Base-by-base conservation (phyloP, 2,113 vertebrate genomes). In the Castor canadensis region DNA sequence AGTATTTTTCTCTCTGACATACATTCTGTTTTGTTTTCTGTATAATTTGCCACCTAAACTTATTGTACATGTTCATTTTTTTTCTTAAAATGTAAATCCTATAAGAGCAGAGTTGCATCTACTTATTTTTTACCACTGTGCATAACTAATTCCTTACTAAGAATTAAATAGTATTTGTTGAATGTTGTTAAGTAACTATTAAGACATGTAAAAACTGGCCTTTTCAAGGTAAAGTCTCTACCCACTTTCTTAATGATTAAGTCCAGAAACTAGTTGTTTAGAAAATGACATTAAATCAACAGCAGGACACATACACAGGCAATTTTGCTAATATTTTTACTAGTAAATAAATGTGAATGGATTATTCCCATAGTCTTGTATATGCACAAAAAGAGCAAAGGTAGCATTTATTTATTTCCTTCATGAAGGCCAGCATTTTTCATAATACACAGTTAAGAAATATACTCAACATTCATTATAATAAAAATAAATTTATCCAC, bases 241-340 rank as follows among this genome's bases (percentile, higher is more conserved):
- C 1, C 9, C 1, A n/a, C 2, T 45, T 79, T 28, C 69, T 82
- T 56, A 47, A 6, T 80, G 32, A 89, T 56, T 47, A 86, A 75
- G 13, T 92, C 7, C 47, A 87, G 40, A 92, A 9, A 9, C 38
- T 77, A 64, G n/a, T 5, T 58, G 45, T 16, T 7, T 45, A 72
- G 69, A 80, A 93, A 92, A 84, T 38, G 30, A 75, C 30, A 15
- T 80, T 38, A 67, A 32, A n/a, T 45, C 40, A 91, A 43, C 5
- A 24, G 45, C 1, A 89, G 10, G 4, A 4, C 20, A 77, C 40
- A 30, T 9, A 67, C 28, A 32, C 28, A 79, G 20, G 8, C 20
- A 69, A 16, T 73, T 84, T 96, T 83, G 83, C 35, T 80, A 87
- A 90, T 77, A 92, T 81, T 87, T 58, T 95, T 85, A 56, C 66